phyloP scores from a whole-genome alignment of 2,888 invertebrate genomes.

The Sinhomidia bicolor region DNA sequence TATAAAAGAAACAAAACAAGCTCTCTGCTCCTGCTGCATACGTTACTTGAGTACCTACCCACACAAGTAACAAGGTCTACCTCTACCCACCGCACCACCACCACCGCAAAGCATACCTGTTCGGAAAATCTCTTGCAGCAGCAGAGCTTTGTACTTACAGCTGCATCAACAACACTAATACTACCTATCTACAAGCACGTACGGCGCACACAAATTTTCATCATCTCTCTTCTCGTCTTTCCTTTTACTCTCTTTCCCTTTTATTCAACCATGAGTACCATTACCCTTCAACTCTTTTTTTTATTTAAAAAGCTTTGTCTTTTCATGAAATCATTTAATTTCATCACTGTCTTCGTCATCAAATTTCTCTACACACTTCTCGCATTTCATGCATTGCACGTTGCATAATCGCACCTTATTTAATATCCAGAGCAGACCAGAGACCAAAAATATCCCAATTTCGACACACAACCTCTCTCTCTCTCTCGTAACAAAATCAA shows the following conservation, averaged over 20 bases:
- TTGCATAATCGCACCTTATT: neutral
- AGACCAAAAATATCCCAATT: neutral
- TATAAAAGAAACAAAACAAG: constrained; percentile 7
- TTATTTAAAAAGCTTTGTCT: neutral
- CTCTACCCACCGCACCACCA: neutral
- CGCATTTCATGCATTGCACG: neutral
- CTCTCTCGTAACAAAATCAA: neutral
- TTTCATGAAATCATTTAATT: neutral
- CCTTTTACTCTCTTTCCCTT: constrained; percentile 23
- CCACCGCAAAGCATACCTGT: too few relatives aligned
- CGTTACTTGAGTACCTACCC: neutral
- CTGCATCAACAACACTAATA: neutral
- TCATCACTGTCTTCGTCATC: neutral
- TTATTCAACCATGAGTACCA: too few relatives aligned
- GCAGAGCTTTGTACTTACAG: too few relatives aligned
- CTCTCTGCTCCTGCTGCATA: neutral
- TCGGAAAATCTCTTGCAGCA: neutral
- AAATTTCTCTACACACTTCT: neutral
- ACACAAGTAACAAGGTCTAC: neutral
- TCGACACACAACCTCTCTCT: neutral
- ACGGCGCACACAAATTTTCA: neutral
- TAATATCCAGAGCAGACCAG: neutral
- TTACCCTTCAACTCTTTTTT: neutral
- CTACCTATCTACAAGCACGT: neutral
- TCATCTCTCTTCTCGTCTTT: constrained; percentile 23